phyloP scores from a whole-genome alignment of 2,113 vertebrate genomes.

The Mionectes macconnelli region DNA sequence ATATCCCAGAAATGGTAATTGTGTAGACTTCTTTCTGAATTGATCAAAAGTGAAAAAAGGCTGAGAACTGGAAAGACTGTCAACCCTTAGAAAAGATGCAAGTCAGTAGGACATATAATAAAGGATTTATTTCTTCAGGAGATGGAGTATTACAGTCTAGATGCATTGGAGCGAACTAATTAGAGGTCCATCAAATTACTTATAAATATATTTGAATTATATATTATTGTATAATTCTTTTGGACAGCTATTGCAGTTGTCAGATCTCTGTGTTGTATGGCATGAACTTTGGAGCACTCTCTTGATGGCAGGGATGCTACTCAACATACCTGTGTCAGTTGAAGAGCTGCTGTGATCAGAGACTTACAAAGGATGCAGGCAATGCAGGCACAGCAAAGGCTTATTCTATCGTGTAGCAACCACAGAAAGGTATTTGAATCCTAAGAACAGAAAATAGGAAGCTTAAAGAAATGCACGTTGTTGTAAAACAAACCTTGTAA shows the following conservation, averaged over 20 bases:
- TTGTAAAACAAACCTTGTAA: not conserved
- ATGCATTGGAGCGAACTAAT: not conserved
- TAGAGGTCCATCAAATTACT: not conserved
- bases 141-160: not conserved
- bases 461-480: not conserved
- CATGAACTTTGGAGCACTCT: not conserved
- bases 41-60: not conserved
- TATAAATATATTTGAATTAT: not conserved
- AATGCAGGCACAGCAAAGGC: not conserved
- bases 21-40: not conserved
- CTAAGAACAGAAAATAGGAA: not conserved
- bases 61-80: not conserved
- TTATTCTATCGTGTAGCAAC: not conserved
- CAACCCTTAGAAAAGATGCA: not conserved
- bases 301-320: not conserved
- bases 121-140: not conserved
- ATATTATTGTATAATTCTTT: not conserved
- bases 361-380: not conserved
- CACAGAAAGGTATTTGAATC: not conserved
- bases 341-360: not conserved
- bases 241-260: not conserved
- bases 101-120: not conserved
- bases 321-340: not conserved
- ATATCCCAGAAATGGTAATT: not conserved
- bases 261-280: rapidly evolving